Evolutionary conservation across 1,140 invertebrate genomes (phyloP), one percentile per base, ranked within the genome.

Genomic region (Aphis gossypii): DNA sequence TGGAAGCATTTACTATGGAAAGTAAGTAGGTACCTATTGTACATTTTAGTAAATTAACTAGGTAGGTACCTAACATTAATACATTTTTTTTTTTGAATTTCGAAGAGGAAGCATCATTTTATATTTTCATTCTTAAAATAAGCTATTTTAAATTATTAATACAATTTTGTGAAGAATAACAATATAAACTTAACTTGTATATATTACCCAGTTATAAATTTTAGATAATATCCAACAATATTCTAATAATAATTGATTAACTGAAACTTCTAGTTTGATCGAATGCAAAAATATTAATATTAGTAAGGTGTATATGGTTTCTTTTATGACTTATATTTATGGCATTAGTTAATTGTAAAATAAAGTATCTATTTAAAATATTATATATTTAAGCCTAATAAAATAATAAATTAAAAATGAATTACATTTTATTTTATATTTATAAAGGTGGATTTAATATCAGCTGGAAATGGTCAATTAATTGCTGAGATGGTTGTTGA

Each of bases 401-500:
- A 51, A 51, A 51, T 51, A 51, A 51, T 51, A 51, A 51, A 51
- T 14, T 51, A 51, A 51, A 30, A 18, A 60, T 6, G 9, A 35
- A 41, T 88, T 76, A 60, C 20, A 44, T 94, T 94, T 94, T n/a
- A 92, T 93, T 93, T 87, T 94, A 95, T 95, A 44, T 18, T 89
- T 89, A 14, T 5, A 56, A 90, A 98, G 97, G 95, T 98, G 0
- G 96, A 96, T 95, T 95, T 98, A 41, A 94, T 97, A n/a, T 96
- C 96, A 86, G 97, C 96, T 94, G 96, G 96, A 41, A 95, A 97
- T 95, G 98, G 98, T 21, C 95, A 95, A 35, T 97, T 97, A 94
- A 95, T 96, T 51, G 97, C 97, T 48, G 97, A 98, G 95, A 96
- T 99, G 94, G 96, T 96, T 94, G 96, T 99, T 1, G 96, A 96